These are phyloP conservation scores for Rhynchonycteris naso DNA, from an alignment of 2,797 vertebrate genomes.

Conservation along the genomic window DNA sequence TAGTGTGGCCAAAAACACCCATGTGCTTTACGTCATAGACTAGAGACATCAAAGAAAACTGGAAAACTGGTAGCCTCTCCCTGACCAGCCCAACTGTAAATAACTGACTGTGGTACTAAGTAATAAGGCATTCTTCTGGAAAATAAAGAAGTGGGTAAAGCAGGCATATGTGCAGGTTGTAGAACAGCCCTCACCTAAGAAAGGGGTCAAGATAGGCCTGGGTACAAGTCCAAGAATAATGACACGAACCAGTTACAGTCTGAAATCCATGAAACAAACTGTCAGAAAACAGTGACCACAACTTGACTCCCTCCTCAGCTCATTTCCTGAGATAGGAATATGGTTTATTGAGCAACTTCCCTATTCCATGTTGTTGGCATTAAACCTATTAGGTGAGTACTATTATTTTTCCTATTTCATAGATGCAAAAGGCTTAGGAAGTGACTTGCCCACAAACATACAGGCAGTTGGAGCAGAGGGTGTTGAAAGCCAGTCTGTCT, in stretches of 20 bases:
- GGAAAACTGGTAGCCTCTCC: not conserved
- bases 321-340: conserved; percentile 42
- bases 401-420: not conserved
- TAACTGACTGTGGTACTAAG: not conserved
- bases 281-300: not conserved
- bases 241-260: not conserved
- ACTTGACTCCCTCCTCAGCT: not conserved
- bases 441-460: not conserved
- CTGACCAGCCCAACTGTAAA: not conserved
- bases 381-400: not conserved
- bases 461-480: not conserved
- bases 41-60: not conserved
- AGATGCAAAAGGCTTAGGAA: not conserved
- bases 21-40: not conserved
- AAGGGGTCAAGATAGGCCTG: not conserved
- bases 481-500: not conserved
- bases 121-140: not conserved
- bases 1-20: not conserved
- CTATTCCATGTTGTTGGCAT: not conserved
- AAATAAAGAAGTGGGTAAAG: not conserved
- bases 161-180: not conserved
- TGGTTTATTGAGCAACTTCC: not conserved
- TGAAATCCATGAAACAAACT: not conserved
- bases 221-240: not conserved
- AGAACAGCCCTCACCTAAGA: not conserved